Conservation (phyloP, 2,113 vertebrate species). For the Mustela lutreola region DNA sequence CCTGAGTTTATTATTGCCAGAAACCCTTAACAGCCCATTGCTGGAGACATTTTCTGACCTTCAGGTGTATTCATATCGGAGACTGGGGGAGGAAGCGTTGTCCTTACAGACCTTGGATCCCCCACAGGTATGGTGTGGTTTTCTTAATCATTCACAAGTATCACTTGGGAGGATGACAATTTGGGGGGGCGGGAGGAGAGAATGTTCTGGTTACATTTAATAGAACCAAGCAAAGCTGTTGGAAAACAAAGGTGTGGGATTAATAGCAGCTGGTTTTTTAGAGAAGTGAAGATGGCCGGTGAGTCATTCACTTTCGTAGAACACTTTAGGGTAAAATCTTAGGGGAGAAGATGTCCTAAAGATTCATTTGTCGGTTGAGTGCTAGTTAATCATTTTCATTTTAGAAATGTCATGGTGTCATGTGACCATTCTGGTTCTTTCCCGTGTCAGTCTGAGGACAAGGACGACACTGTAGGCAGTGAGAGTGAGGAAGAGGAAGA, state of each 20-base stretch:
- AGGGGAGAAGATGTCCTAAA: neutral
- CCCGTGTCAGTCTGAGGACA: conserved; percentile 81
- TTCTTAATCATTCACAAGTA: neutral
- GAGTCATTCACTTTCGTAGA: neutral
- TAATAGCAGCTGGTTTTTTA: neutral
- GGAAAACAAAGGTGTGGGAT: neutral
- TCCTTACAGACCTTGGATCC: conserved; percentile 85
- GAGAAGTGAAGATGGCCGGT: neutral
- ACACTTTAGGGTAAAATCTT: neutral
- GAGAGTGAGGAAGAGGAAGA: conserved; percentile 88
- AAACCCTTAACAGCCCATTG: conserved; percentile 89
- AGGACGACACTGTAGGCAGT: conserved; percentile 79
- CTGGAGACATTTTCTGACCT: conserved; percentile 90
- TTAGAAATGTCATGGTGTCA: neutral
- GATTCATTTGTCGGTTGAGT: neutral
- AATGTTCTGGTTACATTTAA: neutral
- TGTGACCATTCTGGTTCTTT: neutral
- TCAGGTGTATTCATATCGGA: conserved; percentile 84
- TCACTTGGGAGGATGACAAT: neutral
- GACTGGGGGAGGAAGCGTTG: conserved; percentile 85
- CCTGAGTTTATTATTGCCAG: conserved; percentile 89
- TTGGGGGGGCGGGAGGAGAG: neutral
- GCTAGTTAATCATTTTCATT: neutral
- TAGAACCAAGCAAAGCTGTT: neutral
- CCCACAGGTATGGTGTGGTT: conserved; percentile 81